These are phyloP conservation scores for Pseudopodoces humilis DNA, from an alignment of 2,113 vertebrate species.

Conservation along the genomic window DNA sequence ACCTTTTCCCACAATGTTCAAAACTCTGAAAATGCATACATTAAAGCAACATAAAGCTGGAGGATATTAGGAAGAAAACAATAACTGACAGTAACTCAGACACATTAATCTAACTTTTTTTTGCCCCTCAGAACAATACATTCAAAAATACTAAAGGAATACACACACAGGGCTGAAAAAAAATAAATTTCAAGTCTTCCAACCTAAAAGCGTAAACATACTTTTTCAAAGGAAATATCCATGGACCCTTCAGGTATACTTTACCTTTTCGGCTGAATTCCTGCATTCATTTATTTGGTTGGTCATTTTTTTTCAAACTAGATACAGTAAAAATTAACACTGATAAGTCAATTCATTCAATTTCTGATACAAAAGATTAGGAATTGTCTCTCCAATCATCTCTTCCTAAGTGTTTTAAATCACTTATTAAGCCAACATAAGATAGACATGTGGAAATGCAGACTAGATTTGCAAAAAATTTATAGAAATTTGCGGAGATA, in stretches of 20 bases:
- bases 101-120: neutral
- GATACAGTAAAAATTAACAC: neutral
- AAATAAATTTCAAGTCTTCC: neutral
- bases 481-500: neutral
- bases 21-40: conserved; percentile 60
- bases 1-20: conserved; percentile 77
- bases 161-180: neutral
- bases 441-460: neutral
- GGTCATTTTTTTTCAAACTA: neutral
- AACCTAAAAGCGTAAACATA: neutral
- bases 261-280: neutral
- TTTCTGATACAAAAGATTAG: neutral
- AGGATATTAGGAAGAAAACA: conserved; percentile 42
- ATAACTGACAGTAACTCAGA: neutral
- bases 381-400: neutral
- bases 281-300: neutral
- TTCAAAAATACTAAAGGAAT: neutral
- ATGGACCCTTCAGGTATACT: neutral
- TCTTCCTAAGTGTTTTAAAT: neutral
- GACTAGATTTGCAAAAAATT: neutral
- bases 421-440: neutral
- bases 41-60: conserved; percentile 43
- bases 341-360: neutral
- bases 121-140: neutral
- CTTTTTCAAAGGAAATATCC: neutral